Evolutionary conservation across 2,797 vertebrate genomes (phyloP).

Genomic region (Falco novaeseelandiae): DNA sequence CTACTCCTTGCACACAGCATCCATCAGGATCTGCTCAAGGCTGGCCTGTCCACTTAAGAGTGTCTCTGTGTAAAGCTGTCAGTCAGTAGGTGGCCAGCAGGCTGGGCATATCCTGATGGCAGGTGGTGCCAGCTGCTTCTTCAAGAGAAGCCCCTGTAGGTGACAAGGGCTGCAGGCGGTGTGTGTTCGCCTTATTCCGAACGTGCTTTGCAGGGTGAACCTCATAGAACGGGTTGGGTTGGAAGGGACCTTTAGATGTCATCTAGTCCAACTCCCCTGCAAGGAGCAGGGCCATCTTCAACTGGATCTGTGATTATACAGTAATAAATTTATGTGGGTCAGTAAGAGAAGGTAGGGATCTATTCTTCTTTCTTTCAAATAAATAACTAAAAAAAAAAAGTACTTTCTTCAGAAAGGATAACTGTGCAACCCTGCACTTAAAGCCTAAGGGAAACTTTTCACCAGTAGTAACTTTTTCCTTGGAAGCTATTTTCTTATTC

Average conservation of each 20-base stretch:
- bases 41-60: too few relatives aligned
- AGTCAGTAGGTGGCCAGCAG: not conserved
- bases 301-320: not conserved
- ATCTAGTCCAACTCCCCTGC: not conserved
- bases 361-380: not conserved
- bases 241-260: not conserved
- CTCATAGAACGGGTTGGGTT: not conserved
- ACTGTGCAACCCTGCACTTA: not conserved
- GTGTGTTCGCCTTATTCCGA: not conserved
- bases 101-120: not conserved
- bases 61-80: not conserved
- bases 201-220: not conserved
- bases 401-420: not conserved
- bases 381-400: not conserved
- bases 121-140: not conserved
- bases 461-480: not conserved
- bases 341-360: not conserved
- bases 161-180: not conserved
- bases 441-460: not conserved
- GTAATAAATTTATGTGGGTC: rapidly evolving
- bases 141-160: not conserved
- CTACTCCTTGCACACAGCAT: not conserved
- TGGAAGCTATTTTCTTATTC: not conserved
- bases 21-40: not conserved
- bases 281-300: not conserved